Conservation (phyloP, 2,797 vertebrate genomes). For the Scomberomorus guttatus region DNA sequence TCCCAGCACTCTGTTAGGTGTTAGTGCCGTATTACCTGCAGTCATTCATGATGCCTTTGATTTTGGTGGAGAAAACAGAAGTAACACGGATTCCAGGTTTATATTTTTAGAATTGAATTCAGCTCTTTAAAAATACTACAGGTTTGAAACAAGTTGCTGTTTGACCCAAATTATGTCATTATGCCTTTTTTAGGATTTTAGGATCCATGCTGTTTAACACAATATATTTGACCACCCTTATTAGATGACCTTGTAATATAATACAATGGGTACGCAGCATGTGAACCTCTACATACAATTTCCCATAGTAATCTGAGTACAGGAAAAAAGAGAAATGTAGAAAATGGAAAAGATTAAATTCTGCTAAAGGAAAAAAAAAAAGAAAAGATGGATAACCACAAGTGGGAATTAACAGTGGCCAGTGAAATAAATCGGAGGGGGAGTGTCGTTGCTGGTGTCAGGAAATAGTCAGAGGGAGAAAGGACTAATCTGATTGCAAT, state of each 20-base stretch:
- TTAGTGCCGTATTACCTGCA: background rate
- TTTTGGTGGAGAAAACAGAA: background rate
- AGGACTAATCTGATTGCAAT: constrained; percentile 76
- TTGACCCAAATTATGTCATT: background rate
- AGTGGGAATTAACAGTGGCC: constrained; percentile 65
- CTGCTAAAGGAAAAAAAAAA: constrained; percentile 26
- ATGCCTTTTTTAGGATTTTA: background rate
- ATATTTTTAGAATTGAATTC: background rate
- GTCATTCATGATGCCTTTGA: background rate
- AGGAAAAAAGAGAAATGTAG: constrained; percentile 49
- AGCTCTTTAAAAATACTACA: background rate
- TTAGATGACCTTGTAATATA: constrained; percentile 23
- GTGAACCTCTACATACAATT: constrained; percentile 23
- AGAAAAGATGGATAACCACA: constrained; percentile 61
- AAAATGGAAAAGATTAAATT: constrained; percentile 65
- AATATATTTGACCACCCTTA: background rate
- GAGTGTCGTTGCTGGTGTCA: constrained; percentile 57
- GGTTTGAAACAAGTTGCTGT: background rate
- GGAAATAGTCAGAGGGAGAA: constrained; percentile 58
- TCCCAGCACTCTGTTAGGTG: background rate
- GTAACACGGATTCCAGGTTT: background rate
- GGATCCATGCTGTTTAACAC: too few relatives aligned
- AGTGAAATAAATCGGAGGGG: constrained; percentile 59
- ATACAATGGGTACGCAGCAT: background rate
- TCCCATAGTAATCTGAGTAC: constrained; percentile 38